Conservation (phyloP, 2,797 vertebrate species). For the Sebastes nivosus region DNA sequence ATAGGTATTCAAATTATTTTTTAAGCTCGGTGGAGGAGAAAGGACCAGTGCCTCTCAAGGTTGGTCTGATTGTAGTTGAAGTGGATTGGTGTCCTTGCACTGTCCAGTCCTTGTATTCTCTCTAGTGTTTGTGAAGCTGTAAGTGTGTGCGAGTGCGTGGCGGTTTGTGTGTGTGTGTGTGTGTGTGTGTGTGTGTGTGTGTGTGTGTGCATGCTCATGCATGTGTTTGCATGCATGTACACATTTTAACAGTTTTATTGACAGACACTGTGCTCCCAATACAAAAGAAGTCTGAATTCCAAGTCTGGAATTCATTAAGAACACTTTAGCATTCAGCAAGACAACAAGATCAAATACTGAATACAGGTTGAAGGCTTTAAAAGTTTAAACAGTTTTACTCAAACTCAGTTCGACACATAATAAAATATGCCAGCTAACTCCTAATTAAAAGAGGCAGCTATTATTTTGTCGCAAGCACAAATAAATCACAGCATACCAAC, state of each 20-base stretch:
- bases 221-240: conserved; percentile 24
- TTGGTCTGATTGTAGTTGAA: conserved; percentile 74
- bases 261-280: conserved; percentile 42
- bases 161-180: not conserved
- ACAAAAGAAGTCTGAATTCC: conserved; percentile 62
- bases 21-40: conserved; percentile 66
- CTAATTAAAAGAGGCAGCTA: conserved; percentile 41
- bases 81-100: conserved; percentile 77
- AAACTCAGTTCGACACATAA: conserved; percentile 36
- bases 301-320: conserved; percentile 65
- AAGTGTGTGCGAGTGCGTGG: conserved; percentile 15
- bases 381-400: conserved; percentile 61
- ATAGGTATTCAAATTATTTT: conserved; percentile 77
- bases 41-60: conserved; percentile 76
- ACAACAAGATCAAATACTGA: conserved; percentile 64
- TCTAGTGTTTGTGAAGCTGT: conserved; percentile 65
- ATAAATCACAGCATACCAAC: conserved; percentile 29
- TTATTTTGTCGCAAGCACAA: conserved; percentile 41
- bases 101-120: conserved; percentile 73
- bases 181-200: not conserved
- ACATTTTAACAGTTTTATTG: conserved; percentile 47
- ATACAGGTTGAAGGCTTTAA: conserved; percentile 56
- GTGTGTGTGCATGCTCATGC: not conserved
- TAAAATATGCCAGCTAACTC: conserved; percentile 31
- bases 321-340: conserved; percentile 59